phyloP scores from a whole-genome alignment of 2,113 vertebrate genomes.

The Junco hyemalis region DNA sequence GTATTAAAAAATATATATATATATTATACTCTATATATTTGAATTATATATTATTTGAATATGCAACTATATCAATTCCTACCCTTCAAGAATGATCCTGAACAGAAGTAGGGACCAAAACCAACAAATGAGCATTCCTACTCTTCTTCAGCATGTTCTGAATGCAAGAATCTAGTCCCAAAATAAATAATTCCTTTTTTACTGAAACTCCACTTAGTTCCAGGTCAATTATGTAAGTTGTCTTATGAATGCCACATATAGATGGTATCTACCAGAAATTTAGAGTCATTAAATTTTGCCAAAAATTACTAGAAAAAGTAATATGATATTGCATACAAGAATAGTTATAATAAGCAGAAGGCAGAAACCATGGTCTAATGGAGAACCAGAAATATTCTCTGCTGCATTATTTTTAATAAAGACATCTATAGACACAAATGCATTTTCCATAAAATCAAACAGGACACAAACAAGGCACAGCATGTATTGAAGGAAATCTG shows the following conservation, averaged over 20 bases:
- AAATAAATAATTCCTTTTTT: background rate
- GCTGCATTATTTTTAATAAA: background rate
- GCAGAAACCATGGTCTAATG: background rate
- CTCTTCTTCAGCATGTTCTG: background rate
- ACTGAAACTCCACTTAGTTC: background rate
- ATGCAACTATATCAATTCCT: background rate
- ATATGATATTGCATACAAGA: background rate
- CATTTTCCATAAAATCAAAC: background rate
- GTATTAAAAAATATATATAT: background rate
- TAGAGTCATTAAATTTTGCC: background rate
- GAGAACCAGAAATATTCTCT: background rate
- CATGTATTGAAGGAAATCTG: background rate
- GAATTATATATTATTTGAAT: background rate
- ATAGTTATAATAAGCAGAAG: background rate
- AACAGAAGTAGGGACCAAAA: background rate
- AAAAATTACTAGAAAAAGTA: background rate
- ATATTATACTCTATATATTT: background rate
- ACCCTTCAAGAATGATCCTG: background rate
- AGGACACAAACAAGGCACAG: background rate
- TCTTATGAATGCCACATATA: background rate
- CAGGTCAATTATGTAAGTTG: background rate
- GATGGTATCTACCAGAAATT: background rate
- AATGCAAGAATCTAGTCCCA: background rate
- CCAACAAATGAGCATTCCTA: background rate
- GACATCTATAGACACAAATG: background rate